Percentiles rank a stretch among this genome's conserved stretches.
These are phyloP conservation scores for Meriones psammophilus DNA, from an alignment of 2,797 vertebrate species.

Conservation along the genomic window DNA sequence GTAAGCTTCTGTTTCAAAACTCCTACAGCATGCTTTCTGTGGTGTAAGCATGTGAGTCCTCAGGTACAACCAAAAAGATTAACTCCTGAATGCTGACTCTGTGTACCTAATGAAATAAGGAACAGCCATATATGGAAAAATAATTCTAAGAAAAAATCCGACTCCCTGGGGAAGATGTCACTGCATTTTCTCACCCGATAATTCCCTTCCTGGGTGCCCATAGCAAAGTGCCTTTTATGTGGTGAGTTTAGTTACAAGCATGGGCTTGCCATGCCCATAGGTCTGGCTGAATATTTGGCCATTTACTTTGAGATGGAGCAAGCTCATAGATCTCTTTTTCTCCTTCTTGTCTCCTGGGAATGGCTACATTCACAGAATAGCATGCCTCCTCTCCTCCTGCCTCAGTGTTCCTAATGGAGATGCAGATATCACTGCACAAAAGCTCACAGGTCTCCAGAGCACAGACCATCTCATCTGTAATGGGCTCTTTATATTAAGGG, in stretches of 20 bases:
- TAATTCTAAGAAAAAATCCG: not conserved
- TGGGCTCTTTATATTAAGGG: not conserved
- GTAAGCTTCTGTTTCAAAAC: not conserved
- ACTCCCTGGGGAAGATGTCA: not conserved
- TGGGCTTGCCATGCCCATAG: not conserved
- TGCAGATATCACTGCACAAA: constrained; percentile 35
- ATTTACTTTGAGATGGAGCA: not conserved
- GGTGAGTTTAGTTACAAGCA: not conserved
- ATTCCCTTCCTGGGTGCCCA: not conserved
- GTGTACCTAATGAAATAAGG: not conserved
- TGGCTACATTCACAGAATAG: not conserved
- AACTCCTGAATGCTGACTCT: not conserved
- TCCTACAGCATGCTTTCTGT: not conserved
- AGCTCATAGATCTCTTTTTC: constrained; percentile 1
- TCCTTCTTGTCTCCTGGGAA: not conserved
- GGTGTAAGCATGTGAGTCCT: not conserved
- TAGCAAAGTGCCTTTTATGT: not conserved
- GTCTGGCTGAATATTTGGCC: not conserved
- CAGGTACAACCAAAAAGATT: not conserved
- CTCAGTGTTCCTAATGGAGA: constrained; percentile 45
- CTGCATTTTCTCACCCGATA: constrained; percentile 24
- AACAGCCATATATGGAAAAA: not conserved
- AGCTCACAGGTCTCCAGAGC: constrained; percentile 10
- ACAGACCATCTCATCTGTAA: constrained; percentile 51
- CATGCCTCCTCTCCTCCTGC: not conserved